These are phyloP conservation scores for Phrynocephalus guinanensis DNA, from an alignment of 2,797 vertebrate species.

Conservation along the genomic window DNA sequence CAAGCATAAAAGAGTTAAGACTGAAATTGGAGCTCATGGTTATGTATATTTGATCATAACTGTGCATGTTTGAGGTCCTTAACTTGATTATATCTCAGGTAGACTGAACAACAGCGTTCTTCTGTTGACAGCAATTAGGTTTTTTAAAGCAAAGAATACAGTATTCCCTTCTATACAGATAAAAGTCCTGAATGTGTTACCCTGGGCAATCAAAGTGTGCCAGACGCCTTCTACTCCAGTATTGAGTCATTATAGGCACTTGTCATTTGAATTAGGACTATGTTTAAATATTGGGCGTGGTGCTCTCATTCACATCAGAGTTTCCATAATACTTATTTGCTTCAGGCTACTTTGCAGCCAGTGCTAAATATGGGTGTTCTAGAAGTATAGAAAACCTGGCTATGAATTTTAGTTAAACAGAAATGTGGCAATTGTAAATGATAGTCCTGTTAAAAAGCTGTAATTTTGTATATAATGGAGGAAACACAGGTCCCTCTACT, in stretches of 20 bases:
- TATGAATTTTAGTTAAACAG: constrained; percentile 10
- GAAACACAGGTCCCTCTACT: neutral
- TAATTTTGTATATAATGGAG: neutral
- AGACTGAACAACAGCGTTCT: neutral
- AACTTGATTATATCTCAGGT: neutral
- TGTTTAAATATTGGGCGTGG: constrained; percentile 64
- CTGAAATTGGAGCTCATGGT: neutral
- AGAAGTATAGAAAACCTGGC: neutral
- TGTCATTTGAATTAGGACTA: neutral
- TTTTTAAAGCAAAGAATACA: constrained; percentile 4
- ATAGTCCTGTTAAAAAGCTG: neutral
- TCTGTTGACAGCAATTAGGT: neutral
- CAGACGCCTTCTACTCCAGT: constrained; percentile 26
- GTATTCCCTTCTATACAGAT: neutral
- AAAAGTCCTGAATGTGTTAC: constrained; percentile 50
- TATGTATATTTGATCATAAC: neutral
- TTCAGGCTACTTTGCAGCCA: neutral
- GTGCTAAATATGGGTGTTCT: neutral
- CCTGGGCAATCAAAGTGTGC: constrained; percentile 43
- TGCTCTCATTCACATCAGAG: neutral
- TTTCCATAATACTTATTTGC: constrained; percentile 5
- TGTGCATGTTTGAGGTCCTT: neutral
- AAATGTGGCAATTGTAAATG: constrained; percentile 4
- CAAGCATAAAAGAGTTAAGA: neutral
- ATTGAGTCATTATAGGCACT: constrained; percentile 62